Conservation (phyloP, 2,797 vertebrate genomes). For the Catostomus latipinnis region DNA sequence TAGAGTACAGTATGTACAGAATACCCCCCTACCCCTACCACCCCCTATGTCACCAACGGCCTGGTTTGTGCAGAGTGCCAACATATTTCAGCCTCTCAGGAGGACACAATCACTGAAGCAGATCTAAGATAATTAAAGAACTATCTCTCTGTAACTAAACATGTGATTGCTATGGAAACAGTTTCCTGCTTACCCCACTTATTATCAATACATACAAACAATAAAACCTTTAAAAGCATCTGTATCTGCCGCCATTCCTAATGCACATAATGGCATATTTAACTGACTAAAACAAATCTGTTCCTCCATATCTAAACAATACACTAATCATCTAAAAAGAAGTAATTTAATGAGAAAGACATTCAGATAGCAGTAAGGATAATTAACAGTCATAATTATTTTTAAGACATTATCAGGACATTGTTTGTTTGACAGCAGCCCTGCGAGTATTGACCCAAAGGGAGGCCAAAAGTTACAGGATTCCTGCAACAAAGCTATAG, state of each 20-base stretch:
- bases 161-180: constrained; percentile 54
- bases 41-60: constrained; percentile 23
- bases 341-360: not conserved
- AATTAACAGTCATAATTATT: constrained; percentile 11
- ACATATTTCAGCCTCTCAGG: constrained; percentile 61
- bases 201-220: constrained; percentile 46
- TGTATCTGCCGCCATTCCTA: constrained; percentile 14
- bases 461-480: not conserved
- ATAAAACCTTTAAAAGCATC: constrained; percentile 34
- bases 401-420: not conserved
- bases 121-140: constrained; percentile 64
- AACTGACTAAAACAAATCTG: not conserved
- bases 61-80: constrained; percentile 54
- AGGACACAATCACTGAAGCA: constrained; percentile 56
- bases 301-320: not conserved
- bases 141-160: constrained; percentile 61
- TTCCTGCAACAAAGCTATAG: not conserved
- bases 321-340: not conserved
- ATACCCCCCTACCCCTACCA: constrained; percentile 43
- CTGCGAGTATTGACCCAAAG: not conserved
- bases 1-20: constrained; percentile 53
- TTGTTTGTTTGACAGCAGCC: not conserved
- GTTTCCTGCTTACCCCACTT: constrained; percentile 61
- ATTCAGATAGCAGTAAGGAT: constrained; percentile 18
- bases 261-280: not conserved